phyloP scores from a whole-genome alignment of 2,113 vertebrate genomes.

The Fulmarus glacialis region DNA sequence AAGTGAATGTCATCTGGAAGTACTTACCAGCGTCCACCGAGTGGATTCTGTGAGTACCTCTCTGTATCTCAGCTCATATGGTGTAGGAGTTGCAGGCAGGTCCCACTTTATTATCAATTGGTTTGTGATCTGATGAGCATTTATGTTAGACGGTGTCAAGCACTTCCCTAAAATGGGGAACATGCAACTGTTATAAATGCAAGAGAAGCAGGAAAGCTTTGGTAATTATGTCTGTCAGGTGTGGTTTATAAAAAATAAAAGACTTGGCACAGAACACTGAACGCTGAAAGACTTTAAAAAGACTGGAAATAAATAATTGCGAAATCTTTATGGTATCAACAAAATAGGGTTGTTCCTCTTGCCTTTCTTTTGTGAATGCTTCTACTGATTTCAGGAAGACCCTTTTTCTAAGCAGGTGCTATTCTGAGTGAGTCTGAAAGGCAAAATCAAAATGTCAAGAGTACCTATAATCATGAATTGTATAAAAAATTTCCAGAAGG shows the following conservation, averaged over 20 bases:
- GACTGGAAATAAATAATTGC: neutral
- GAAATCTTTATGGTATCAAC: neutral
- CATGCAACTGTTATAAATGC: neutral
- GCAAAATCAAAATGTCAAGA: neutral
- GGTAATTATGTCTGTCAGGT: neutral
- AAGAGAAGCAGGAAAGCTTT: neutral
- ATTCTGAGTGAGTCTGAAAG: neutral
- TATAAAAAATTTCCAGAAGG: neutral
- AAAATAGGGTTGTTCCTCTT: neutral
- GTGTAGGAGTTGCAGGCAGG: neutral
- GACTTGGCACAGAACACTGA: neutral
- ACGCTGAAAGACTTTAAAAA: neutral
- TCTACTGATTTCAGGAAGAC: neutral
- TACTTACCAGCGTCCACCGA: conserved; percentile 2
- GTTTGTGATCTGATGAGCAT: conserved; percentile 32
- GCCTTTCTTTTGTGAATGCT: neutral
- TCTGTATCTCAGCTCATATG: conserved; percentile 48
- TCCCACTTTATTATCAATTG: conserved; percentile 44
- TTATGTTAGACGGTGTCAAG: conserved; percentile 10
- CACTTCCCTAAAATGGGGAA: conserved; percentile 50
- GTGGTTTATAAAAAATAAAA: neutral
- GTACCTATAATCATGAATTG: neutral
- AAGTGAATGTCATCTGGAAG: neutral
- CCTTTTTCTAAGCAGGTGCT: neutral
- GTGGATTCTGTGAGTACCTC: neutral